phyloP scores from a whole-genome alignment of 2,888 invertebrate genomes.

The Ramazzottius varieornatus region DNA sequence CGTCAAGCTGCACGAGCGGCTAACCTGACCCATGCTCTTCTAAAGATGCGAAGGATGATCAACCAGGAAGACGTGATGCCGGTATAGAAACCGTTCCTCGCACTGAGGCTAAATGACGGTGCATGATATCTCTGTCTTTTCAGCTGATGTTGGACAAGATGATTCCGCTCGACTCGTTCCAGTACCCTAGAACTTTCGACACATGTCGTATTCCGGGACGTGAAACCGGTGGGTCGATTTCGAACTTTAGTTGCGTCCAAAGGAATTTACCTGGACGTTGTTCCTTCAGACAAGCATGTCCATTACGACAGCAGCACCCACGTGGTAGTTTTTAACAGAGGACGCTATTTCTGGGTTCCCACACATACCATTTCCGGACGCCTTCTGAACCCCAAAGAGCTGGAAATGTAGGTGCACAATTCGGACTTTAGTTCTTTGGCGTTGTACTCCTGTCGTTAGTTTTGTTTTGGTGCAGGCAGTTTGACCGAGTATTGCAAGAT shows the following conservation, averaged over 20 bases:
- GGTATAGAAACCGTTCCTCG: constrained; percentile 27
- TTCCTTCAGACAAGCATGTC: constrained; percentile 44
- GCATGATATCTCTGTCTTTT: constrained; percentile 5
- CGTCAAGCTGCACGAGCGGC: constrained; percentile 52
- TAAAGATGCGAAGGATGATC: constrained; percentile 59
- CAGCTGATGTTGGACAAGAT: constrained; percentile 66
- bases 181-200: constrained; percentile 89
- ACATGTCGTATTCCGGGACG: constrained; percentile 77
- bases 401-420: constrained; percentile 60
- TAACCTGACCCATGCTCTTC: constrained; percentile 51
- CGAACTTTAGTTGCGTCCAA: too few relatives aligned
- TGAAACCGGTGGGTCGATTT: constrained; percentile 40
- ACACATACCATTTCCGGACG: constrained; percentile 63
- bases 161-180: constrained; percentile 87
- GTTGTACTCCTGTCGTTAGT: too few relatives aligned
- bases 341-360: constrained; percentile 72
- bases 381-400: constrained; percentile 56
- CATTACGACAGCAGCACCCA: constrained; percentile 72
- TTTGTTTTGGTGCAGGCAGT: too few relatives aligned
- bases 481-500: constrained; percentile 53
- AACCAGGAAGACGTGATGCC: constrained; percentile 84
- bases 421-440: too few relatives aligned
- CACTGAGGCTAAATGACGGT: too few relatives aligned
- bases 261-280: too few relatives aligned
- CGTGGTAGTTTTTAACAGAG: constrained; percentile 71